Base-by-base conservation (phyloP, 2,113 vertebrate genomes). In the Pseudolaguvia tuberculata region DNA sequence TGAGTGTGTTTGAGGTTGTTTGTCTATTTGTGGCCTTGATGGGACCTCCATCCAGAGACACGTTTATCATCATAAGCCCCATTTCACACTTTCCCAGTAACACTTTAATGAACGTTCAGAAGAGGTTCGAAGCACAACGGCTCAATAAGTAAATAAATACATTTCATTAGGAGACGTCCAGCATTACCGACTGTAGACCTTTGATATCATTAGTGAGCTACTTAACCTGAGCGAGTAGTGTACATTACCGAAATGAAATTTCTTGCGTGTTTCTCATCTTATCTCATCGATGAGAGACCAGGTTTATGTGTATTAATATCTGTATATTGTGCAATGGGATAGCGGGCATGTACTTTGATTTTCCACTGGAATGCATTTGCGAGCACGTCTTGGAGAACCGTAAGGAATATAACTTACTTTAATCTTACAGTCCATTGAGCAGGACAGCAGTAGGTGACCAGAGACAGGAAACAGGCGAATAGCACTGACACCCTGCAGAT, bases 371-470 rank as follows among this genome's bases (percentile, higher is more conserved):
- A 55, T 6, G 20, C 62, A 25, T 21, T 17, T 31, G 29, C 15
- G 47, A 2, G 2, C 50, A 15, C 4, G 15, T 59, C 42, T 50
- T 50, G 20, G 8, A 25, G 18, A 13, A 52, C 15, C 2, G 2
- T 18, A 25, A 18, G 35, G 13, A 11, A 79, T n/a, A 51, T 63
- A 81, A 77, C 85, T 86, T 84, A 99, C 96, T 93, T 98, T 99
- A 84, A 99, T 98, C 86, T 98, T 99, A 87, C 95, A 99, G 85
- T 98, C 97, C 96, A 98, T 99, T 77, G 97, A 98, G 82, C 85
- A 92, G 77, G 97, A 98, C 51, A 99, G 90, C 77, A 99, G 82
- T 48, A 99, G 88, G 84, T 99, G 97, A 57, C 93, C 97, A 62
- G 97, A 99, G 0, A 81, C 84, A n/a, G 97, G 97, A 83, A 96